Conservation (phyloP, 1,140 invertebrate genomes). For the Eciton burchellii region DNA sequence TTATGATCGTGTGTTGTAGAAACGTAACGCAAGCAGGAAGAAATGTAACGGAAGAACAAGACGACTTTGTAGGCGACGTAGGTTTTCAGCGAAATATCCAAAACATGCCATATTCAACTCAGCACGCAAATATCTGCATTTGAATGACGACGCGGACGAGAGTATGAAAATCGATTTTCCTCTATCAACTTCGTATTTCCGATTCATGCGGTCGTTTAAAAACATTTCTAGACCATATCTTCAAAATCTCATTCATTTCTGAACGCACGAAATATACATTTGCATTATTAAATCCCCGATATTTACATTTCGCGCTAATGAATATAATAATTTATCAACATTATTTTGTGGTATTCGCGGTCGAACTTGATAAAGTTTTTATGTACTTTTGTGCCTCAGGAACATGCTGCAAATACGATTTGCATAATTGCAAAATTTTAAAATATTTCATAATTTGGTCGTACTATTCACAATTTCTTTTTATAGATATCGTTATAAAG, state of each 20-base stretch:
- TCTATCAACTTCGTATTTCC: constrained; percentile 56
- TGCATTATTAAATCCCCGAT: constrained; percentile 4
- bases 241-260: constrained; percentile 14
- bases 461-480: constrained; percentile 5
- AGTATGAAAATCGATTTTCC: constrained; percentile 62
- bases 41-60: constrained; percentile 43
- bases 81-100: constrained; percentile 49
- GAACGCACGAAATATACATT: neutral
- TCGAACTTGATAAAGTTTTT: neutral
- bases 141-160: constrained; percentile 37
- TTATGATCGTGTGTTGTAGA: constrained; percentile 28
- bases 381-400: neutral
- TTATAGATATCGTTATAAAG: neutral
- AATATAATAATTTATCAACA: constrained; percentile 28
- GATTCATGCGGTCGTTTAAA: constrained; percentile 56
- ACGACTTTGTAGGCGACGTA: constrained; percentile 22
- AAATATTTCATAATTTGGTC: constrained; percentile 4
- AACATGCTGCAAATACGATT: constrained; percentile 1
- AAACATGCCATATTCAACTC: constrained; percentile 54
- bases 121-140: constrained; percentile 47
- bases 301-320: constrained; percentile 20
- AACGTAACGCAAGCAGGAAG: neutral
- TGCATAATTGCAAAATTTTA: neutral
- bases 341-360: constrained; percentile 14
- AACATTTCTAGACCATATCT: constrained; percentile 36